phyloP scores from a whole-genome alignment of 1,140 invertebrate genomes.

The Philotrypesis tridentata region DNA sequence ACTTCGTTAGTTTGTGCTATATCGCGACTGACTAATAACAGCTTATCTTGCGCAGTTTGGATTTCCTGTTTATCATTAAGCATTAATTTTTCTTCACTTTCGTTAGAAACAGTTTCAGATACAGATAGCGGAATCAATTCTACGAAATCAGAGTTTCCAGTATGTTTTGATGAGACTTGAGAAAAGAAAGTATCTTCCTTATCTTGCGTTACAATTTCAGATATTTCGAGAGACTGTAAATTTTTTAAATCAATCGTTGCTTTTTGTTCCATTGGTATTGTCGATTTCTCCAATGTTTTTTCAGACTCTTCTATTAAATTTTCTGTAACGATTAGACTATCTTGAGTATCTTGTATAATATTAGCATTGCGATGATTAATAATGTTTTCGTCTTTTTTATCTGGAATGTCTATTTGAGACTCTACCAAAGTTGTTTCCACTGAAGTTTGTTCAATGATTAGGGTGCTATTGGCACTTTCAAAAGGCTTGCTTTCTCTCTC shows the following conservation, averaged over 20 bases:
- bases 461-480: constrained; percentile 58
- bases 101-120: constrained; percentile 59
- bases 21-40: constrained; percentile 54
- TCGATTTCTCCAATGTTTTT: constrained; percentile 61
- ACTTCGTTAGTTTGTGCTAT: constrained; percentile 59
- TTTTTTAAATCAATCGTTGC: constrained; percentile 67
- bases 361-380: constrained; percentile 57
- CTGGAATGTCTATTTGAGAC: constrained; percentile 64
- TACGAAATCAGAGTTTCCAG: constrained; percentile 57
- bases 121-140: constrained; percentile 62
- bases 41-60: constrained; percentile 54
- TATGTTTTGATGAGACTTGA: constrained; percentile 55
- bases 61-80: constrained; percentile 50
- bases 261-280: constrained; percentile 61
- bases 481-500: constrained; percentile 56
- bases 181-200: constrained; percentile 63
- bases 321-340: constrained; percentile 68
- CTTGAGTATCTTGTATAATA: constrained; percentile 64
- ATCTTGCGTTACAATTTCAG: constrained; percentile 69
- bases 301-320: constrained; percentile 67
- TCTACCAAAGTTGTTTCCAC: constrained; percentile 64
- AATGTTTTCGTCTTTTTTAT: constrained; percentile 55
- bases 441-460: constrained; percentile 63
- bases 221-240: constrained; percentile 67
- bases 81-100: constrained; percentile 57